Evolutionary conservation across 2,113 vertebrate genomes (phyloP).

Genomic region (Cavia porcellus): DNA sequence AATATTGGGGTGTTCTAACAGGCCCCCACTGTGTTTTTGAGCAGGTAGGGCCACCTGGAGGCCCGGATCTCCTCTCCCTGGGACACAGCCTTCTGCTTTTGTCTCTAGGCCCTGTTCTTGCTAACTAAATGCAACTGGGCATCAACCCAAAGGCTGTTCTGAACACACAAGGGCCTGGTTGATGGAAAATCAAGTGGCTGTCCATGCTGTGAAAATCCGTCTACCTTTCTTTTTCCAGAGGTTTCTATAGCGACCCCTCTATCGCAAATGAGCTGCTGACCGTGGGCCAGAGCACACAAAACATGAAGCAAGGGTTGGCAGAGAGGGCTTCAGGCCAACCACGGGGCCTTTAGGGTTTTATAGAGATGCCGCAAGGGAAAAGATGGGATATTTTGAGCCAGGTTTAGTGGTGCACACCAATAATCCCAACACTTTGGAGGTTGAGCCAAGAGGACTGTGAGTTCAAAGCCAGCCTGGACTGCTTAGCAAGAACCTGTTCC

Average conservation of each 20-base stretch:
- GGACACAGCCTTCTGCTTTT: accelerated
- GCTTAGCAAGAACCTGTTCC: neutral
- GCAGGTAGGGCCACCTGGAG: neutral
- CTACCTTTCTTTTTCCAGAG: neutral
- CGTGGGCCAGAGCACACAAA: neutral
- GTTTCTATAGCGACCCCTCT: neutral
- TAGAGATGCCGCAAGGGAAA: neutral
- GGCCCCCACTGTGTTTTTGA: accelerated
- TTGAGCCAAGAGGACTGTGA: neutral
- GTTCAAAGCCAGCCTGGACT: neutral
- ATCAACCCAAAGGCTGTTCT: neutral
- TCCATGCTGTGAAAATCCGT: neutral
- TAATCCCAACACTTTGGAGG: neutral
- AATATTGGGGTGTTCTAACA: accelerated
- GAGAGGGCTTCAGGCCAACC: neutral
- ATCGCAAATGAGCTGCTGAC: neutral
- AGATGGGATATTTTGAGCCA: neutral
- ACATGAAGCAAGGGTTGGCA: accelerated
- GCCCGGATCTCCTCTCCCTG: accelerated
- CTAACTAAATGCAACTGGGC: neutral
- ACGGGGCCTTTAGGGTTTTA: neutral
- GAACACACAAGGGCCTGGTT: neutral
- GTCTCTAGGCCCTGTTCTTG: neutral
- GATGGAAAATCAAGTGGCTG: neutral
- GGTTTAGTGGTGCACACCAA: neutral